Percentiles rank a stretch among this genome's conserved stretches.
phyloP scores from a whole-genome alignment of 2,113 vertebrate species.

The Pteropus alecto region DNA sequence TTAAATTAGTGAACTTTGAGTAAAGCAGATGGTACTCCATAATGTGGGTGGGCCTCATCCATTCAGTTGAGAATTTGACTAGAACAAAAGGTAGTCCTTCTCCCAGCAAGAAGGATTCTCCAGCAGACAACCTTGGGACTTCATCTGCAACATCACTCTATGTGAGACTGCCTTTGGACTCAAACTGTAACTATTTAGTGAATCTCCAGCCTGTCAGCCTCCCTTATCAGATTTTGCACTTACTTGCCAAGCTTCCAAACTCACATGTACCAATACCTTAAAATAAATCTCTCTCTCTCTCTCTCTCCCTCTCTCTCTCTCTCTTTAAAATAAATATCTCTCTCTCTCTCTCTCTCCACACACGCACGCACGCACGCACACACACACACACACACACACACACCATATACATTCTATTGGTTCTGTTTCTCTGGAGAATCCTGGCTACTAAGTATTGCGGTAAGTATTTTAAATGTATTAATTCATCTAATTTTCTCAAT shows the following conservation, averaged over 20 bases:
- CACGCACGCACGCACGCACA: too few species aligned
- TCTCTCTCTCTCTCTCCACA: too few species aligned
- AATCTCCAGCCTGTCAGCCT: neutral
- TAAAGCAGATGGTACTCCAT: neutral
- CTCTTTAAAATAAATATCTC: neutral
- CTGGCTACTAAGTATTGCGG: neutral
- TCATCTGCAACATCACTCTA: neutral
- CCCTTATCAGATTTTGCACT: neutral
- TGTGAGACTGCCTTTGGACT: neutral
- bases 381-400: too few species aligned
- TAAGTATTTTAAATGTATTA: neutral
- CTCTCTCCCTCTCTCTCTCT: too few species aligned
- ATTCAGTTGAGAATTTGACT: neutral
- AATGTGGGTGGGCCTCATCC: neutral
- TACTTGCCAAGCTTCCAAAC: neutral
- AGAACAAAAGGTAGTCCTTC: neutral
- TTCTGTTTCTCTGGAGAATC: neutral
- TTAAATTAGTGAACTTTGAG: neutral
- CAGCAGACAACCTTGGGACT: neutral
- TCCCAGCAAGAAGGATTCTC: neutral
- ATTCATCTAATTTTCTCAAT: neutral
- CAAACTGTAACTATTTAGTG: neutral
- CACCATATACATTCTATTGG: too few species aligned
- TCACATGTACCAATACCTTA: neutral
- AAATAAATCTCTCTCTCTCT: neutral